A percentile compares a stretch with the other conserved stretches of the same genome.
Conservation (phyloP, 1,140 invertebrate species). For the Micrasema minimum region DNA sequence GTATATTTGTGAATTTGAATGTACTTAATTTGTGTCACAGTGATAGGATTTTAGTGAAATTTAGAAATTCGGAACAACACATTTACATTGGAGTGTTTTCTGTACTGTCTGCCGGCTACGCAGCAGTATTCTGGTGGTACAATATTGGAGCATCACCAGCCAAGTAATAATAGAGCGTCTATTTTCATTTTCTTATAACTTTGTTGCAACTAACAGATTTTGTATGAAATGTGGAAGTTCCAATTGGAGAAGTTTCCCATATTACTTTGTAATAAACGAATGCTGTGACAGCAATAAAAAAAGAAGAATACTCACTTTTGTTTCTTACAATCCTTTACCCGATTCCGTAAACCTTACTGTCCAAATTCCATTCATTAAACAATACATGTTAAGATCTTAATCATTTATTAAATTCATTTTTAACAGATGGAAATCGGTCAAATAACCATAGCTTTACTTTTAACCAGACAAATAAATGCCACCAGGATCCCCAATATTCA, state of each 20-base stretch:
- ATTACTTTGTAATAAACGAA: constrained; percentile 60
- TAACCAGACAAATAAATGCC: no score
- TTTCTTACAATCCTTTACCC: constrained; percentile 5
- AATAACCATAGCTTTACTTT: no score
- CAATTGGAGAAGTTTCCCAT: constrained; percentile 43
- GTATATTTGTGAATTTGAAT: constrained; percentile 9
- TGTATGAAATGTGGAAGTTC: constrained; percentile 36
- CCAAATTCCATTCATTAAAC: no score
- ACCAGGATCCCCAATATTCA: no score
- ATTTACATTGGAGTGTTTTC: constrained; percentile 14
- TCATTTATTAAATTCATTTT: no score
- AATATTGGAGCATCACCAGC: no score
- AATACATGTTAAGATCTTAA: no score
- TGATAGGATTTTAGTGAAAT: constrained; percentile 9
- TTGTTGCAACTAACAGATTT: constrained; percentile 40
- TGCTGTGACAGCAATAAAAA: constrained; percentile 67
- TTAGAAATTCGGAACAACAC: constrained; percentile 28
- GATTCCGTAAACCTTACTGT: background rate
- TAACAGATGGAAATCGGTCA: no score
- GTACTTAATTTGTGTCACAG: constrained; percentile 29
- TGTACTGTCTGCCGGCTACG: no score
- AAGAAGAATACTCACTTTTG: constrained; percentile 27
- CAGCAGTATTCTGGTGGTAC: no score
- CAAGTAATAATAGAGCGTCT: constrained; percentile 37
- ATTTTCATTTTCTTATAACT: constrained; percentile 40